phyloP scores from a whole-genome alignment of 2,797 vertebrate species.

The Benthosema pterotum region DNA sequence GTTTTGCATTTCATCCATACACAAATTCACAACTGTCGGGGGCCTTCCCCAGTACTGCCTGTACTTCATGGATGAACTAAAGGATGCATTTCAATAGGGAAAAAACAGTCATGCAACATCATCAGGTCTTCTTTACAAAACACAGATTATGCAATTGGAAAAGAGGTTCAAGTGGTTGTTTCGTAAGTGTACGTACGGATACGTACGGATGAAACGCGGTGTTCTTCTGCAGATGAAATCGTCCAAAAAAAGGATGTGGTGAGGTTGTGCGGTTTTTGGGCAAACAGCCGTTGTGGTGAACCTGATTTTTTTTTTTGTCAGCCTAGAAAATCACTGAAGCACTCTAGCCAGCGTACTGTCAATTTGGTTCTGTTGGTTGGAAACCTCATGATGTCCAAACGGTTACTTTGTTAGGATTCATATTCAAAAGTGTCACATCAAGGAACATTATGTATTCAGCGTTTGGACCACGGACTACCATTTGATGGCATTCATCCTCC shows the following conservation, averaged over 20 bases:
- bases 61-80: background rate
- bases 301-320: slow-evolving; percentile 5
- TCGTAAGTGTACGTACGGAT: background rate
- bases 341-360: background rate
- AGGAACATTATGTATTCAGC: background rate
- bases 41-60: slow-evolving; percentile 22
- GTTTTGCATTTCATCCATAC: no score
- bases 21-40: background rate
- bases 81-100: background rate
- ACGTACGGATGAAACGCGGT: background rate
- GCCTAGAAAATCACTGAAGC: background rate
- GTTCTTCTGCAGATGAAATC: background rate
- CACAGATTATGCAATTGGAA: slow-evolving; percentile 5
- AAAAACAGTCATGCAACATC: background rate
- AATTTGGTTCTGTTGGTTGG: no score
- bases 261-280: slow-evolving; percentile 45
- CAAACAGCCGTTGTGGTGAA: slow-evolving; percentile 39
- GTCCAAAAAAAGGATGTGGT: slow-evolving; percentile 42
- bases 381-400: no score
- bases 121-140: slow-evolving; percentile 15
- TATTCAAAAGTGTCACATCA: no score
- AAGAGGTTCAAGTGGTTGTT: background rate
- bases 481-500: no score
- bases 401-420: no score
- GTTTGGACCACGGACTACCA: no score